A percentile compares a stretch with the other conserved stretches of the same genome.
These are phyloP conservation scores for Gila robusta DNA, from an alignment of 2,797 vertebrate genomes.

Conservation along the genomic window DNA sequence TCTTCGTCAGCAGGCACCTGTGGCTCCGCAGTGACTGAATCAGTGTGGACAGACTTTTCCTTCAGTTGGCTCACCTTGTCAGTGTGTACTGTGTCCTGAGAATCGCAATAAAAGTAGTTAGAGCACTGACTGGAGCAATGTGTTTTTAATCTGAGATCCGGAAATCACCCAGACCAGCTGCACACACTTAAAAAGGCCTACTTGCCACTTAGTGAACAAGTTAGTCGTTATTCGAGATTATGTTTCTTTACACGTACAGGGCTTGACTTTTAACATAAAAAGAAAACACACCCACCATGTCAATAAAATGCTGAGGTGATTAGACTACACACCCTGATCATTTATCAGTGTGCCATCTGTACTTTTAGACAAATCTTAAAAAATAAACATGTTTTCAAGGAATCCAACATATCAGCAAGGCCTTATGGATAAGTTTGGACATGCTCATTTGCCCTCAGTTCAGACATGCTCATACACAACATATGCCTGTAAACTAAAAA, in stretches of 20 bases:
- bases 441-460: background rate
- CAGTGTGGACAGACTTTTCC: slow-evolving; percentile 56
- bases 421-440: background rate
- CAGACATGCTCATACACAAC: background rate
- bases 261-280: slow-evolving; percentile 30
- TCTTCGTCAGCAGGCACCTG: slow-evolving; percentile 63
- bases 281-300: slow-evolving; percentile 49
- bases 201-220: slow-evolving; percentile 20
- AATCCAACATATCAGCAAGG: background rate
- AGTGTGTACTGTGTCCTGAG: slow-evolving; percentile 69
- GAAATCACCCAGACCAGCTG: slow-evolving; percentile 10
- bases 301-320: slow-evolving; percentile 31
- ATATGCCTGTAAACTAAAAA: slow-evolving; percentile 9
- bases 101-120: slow-evolving; percentile 41
- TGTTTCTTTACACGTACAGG: background rate
- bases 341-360: slow-evolving; percentile 38
- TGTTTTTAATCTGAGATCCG: slow-evolving; percentile 23
- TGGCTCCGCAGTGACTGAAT: slow-evolving; percentile 59
- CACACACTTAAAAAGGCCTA: slow-evolving; percentile 8
- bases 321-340: slow-evolving; percentile 51
- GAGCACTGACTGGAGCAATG: background rate
- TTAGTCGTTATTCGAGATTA: slow-evolving; percentile 34
- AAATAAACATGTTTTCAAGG: slow-evolving; percentile 3
- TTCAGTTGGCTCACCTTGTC: slow-evolving; percentile 59
- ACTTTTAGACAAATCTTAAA: slow-evolving; percentile 26